Evolutionary conservation across 2,888 invertebrate species (phyloP).

Genomic region (Germaria angustata): DNA sequence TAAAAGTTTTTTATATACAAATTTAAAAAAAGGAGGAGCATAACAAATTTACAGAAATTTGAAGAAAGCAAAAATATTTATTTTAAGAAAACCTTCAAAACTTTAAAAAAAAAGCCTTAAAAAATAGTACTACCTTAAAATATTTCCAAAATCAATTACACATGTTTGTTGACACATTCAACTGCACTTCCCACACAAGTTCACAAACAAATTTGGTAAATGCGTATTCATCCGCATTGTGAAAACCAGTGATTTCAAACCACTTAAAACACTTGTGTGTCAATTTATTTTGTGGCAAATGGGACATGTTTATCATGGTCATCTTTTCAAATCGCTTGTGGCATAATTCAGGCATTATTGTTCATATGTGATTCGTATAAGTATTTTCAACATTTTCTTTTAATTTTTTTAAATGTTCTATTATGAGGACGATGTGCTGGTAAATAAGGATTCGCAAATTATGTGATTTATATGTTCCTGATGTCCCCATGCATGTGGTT

Average conservation of each 20-base stretch:
- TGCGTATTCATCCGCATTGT: not conserved
- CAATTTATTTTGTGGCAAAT: constrained; percentile 64
- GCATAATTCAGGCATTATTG: constrained; percentile 33
- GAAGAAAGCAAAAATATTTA: no score
- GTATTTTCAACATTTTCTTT: no score
- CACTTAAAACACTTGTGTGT: constrained; percentile 63
- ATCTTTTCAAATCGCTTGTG: constrained; percentile 55
- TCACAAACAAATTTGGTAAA: not conserved
- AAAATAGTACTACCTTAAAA: not conserved
- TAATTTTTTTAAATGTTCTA: not conserved
- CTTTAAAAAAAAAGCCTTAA: no score
- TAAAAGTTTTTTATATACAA: no score
- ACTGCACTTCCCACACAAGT: not conserved
- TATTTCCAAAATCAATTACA: not conserved
- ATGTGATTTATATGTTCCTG: constrained; percentile 39
- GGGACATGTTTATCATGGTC: constrained; percentile 64
- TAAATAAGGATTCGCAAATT: constrained; percentile 26
- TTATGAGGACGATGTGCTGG: not conserved
- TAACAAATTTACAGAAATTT: no score
- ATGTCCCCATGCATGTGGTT: not conserved
- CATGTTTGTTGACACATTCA: no score
- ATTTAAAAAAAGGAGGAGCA: no score
- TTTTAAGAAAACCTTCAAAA: no score
- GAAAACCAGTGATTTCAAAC: constrained; percentile 59
- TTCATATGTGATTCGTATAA: constrained; percentile 16